Percentiles rank a stretch among this genome's conserved stretches.
Evolutionary conservation across 1,140 invertebrate species (phyloP).

Genomic region (Trachymyrmex cornetzi): DNA sequence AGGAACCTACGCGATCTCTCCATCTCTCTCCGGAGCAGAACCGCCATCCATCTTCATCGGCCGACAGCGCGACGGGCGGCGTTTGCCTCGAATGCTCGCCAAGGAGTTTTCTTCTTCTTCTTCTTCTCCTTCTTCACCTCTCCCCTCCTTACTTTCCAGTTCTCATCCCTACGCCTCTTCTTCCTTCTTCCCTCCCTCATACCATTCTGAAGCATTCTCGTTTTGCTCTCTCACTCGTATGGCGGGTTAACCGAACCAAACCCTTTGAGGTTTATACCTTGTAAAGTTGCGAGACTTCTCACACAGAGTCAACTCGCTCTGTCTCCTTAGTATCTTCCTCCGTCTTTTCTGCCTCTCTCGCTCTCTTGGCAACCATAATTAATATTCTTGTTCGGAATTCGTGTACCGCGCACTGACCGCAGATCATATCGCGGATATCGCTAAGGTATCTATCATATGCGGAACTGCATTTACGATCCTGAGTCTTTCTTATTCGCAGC

Average conservation of each 20-base stretch:
- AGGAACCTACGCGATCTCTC: conserved; percentile 72
- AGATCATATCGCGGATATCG: conserved; percentile 80
- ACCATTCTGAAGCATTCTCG: conserved; percentile 75
- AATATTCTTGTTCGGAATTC: conserved; percentile 82
- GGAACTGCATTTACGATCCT: conserved; percentile 70
- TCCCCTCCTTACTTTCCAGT: conserved; percentile 60
- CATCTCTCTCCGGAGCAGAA: conserved; percentile 77
- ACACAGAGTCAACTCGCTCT: conserved; percentile 57
- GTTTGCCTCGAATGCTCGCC: conserved; percentile 87
- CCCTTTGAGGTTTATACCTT: conserved; percentile 81
- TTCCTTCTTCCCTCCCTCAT: conserved; percentile 72
- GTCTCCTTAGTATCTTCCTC: conserved; percentile 28
- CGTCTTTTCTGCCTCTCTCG: conserved; percentile 45
- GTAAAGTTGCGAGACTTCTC: conserved; percentile 40
- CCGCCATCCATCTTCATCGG: conserved; percentile 87
- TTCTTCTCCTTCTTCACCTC: conserved; percentile 62
- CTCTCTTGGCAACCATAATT: conserved; percentile 77
- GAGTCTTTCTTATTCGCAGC: conserved; percentile 23
- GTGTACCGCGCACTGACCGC: conserved; percentile 77
- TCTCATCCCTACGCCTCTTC: conserved; percentile 61
- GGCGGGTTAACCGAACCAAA: conserved; percentile 74
- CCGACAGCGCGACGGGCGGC: conserved; percentile 87
- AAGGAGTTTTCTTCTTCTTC: conserved; percentile 85
- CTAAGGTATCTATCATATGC: conserved; percentile 80
- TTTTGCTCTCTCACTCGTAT: conserved; percentile 77